Evolutionary conservation across 2,888 invertebrate genomes (phyloP).

Genomic region (Andrena minutula): DNA sequence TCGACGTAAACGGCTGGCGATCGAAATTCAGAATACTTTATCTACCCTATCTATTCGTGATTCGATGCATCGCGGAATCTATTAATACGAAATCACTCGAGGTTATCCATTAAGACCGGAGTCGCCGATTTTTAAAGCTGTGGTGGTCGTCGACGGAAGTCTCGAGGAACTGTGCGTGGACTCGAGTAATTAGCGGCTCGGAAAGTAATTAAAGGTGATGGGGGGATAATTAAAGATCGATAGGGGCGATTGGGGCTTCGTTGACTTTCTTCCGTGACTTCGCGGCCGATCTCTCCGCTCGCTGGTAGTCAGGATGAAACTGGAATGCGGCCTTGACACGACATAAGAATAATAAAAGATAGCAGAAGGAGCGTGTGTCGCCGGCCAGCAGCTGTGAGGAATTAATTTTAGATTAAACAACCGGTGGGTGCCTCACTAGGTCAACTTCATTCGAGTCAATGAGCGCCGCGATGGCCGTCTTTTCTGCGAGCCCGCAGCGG

Average conservation of each 20-base stretch:
- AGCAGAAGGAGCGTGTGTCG: slow-evolving; percentile 60
- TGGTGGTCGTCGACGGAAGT: too few relatives aligned
- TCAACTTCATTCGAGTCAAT: slow-evolving; percentile 77
- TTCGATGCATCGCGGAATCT: too few relatives aligned
- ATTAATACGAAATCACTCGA: too few relatives aligned
- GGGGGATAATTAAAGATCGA: neutral
- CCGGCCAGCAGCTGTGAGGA: slow-evolving; percentile 80
- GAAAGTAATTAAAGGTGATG: neutral
- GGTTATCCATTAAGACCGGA: too few relatives aligned
- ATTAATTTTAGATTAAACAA: slow-evolving; percentile 84
- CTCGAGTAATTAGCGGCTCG: too few relatives aligned
- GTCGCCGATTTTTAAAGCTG: too few relatives aligned
- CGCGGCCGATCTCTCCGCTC: neutral
- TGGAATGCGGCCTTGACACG: slow-evolving; percentile 66
- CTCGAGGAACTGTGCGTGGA: too few relatives aligned
- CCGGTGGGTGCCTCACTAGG: slow-evolving; percentile 78
- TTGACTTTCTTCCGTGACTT: neutral
- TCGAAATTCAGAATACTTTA: too few relatives aligned
- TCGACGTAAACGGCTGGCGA: too few relatives aligned
- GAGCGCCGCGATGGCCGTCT: slow-evolving; percentile 65
- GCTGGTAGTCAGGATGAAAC: slow-evolving; percentile 48
- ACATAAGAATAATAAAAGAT: slow-evolving; percentile 58
- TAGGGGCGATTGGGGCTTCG: neutral
- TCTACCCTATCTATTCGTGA: too few relatives aligned
- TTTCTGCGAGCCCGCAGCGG: slow-evolving; percentile 40